Base-by-base conservation (phyloP, 2,888 invertebrate genomes). In the Eurytoma californica region DNA sequence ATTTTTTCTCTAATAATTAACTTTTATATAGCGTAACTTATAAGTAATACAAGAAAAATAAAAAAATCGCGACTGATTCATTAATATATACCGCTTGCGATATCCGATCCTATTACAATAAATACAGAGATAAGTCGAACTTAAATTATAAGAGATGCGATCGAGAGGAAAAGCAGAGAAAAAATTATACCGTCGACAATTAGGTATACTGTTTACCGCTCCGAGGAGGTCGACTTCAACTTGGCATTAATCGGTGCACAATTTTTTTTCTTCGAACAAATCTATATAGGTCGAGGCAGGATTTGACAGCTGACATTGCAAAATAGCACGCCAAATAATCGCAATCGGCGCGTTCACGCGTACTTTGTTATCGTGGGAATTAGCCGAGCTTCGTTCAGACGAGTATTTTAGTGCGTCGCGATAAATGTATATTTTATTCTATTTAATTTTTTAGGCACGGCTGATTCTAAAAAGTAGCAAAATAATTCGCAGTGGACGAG, bases 61-160 rank as follows among this genome's bases (percentile, higher is more conserved):
- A 47, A 68, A 81, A 79, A 81, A 77, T 83, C 79, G 83, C 83
- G 82, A 83, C 82, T 83, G 81, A 83, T 75, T 80, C 82, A 82
- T 81, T 66, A 79, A 39, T 9, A 63, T 63, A 63, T 63, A 82
- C 77, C 81, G 82, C 83, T 84, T 82, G 75, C 82, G 83, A 84
- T 83, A 84, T 83, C 82, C 83, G 83, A 84, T 84, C 84, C 84
- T 83, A 83, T 67, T 81, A 79, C 70, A 79, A 79, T 81, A 81
- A 74, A 79, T 81, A 73, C 39, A 79, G 47, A 76, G 20, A 47
- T 80, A 78, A 80, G 77, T 72, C 65, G 30, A 76, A 65, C n/a
- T 16, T 77, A 76, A 79, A 66, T 76, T 76, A 65, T 76, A 79
- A 81, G 76, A 76, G 76, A 76, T 57, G 69, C 72, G 69, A 66